Conservation (phyloP, 2,797 vertebrate species). For the Odontamblyopus lacepedii region DNA sequence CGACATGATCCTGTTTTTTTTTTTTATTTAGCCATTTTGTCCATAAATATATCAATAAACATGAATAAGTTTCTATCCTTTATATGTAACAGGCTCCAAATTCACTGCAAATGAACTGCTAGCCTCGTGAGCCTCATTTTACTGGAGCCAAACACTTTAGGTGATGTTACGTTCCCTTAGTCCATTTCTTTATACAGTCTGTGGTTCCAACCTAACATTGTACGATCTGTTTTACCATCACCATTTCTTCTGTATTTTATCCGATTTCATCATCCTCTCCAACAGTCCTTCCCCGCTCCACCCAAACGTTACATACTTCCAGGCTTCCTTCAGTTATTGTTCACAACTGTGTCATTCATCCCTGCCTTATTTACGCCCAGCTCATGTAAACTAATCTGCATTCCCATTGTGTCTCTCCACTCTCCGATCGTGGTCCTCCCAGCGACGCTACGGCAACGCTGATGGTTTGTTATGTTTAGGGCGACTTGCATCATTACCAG, state of each 20-base stretch:
- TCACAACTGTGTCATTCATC: conserved; percentile 29
- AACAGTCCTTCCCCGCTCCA: not conserved
- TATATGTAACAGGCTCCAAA: no score
- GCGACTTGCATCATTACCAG: conserved; percentile 75
- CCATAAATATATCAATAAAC: no score
- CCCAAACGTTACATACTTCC: not conserved
- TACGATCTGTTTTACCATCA: not conserved
- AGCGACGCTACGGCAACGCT: conserved; percentile 56
- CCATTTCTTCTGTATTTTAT: not conserved
- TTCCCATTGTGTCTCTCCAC: conserved; percentile 34
- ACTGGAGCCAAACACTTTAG: no score
- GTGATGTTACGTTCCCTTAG: no score
- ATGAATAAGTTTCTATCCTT: no score
- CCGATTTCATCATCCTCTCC: not conserved
- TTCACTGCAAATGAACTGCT: no score
- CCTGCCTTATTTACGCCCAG: conserved; percentile 37
- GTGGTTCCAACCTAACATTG: not conserved
- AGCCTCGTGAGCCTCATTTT: no score
- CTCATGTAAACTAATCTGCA: conserved; percentile 56
- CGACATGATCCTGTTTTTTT: no score
- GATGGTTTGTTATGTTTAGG: conserved; percentile 79
- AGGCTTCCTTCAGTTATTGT: conserved; percentile 14
- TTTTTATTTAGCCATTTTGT: no score
- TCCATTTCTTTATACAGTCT: not conserved
- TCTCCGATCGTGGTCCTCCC: conserved; percentile 58